Conservation (phyloP, 2,888 invertebrate genomes). For the Cryptus armator region DNA sequence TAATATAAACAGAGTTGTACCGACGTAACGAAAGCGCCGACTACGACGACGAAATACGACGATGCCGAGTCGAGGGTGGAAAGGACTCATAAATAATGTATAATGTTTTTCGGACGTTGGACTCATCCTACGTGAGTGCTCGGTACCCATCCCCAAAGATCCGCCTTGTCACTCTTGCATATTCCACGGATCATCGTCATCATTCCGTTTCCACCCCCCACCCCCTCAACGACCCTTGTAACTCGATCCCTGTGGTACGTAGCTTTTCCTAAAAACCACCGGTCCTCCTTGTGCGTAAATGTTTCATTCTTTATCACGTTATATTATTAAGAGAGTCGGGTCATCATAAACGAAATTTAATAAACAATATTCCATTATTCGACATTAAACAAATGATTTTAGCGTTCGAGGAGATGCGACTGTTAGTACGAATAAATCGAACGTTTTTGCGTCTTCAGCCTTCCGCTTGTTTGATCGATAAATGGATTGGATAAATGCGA, state of each 20-base stretch:
- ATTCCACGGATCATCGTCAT: constrained; percentile 30
- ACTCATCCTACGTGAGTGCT: constrained; percentile 40
- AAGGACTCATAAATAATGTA: constrained; percentile 81
- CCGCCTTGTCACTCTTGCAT: constrained; percentile 40
- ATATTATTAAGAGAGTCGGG: constrained; percentile 10
- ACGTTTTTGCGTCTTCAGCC: too few relatives aligned
- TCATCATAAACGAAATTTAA: background rate
- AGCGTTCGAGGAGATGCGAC: background rate
- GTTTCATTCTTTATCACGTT: background rate
- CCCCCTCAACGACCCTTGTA: background rate
- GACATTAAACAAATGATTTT: background rate
- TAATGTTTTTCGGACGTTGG: constrained; percentile 84
- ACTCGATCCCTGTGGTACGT: background rate
- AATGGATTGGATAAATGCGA: too few relatives aligned
- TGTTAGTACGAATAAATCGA: too few relatives aligned
- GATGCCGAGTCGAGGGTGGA: constrained; percentile 58
- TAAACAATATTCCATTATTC: background rate
- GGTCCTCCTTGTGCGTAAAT: background rate
- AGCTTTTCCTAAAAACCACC: background rate
- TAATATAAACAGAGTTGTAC: constrained; percentile 3
- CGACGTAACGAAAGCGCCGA: constrained; percentile 13
- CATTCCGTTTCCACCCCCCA: constrained; percentile 27
- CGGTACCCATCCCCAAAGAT: constrained; percentile 20
- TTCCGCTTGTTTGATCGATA: too few relatives aligned
- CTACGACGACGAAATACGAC: constrained; percentile 10